Base-by-base conservation (phyloP, 2,888 invertebrate genomes). In the Rotaria socialis region DNA sequence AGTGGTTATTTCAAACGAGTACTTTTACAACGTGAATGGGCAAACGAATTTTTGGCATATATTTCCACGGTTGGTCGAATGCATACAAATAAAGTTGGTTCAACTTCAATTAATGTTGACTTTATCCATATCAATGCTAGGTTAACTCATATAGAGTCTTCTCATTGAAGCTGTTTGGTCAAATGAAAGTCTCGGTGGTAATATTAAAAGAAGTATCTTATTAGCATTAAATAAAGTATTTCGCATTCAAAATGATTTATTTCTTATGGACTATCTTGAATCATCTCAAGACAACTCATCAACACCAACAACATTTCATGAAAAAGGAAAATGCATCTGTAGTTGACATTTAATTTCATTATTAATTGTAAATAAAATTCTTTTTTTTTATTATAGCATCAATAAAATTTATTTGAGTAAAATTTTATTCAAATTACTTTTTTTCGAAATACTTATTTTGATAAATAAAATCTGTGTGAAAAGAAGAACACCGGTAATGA, bases 21-120 rank as follows among this genome's bases (percentile, higher is more conserved):
- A 35, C 35, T 67, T 35, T 67, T 67, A 67, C 60, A 67, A 67
- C 60, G 60, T 67, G 60, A 67, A 67, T 67, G 60, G 60, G 35
- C 60, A 67, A 16, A 67, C 16, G 60, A 67, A 35, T 67, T 67
- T 35, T 35, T 67, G 14, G 14, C 27, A 35, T 67, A 67, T 67
- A 14, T 67, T 16, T 67, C 60, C 0, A 11, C 14, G 16, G 27
- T 67, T 67, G 60, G 60, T 3, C 27, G 60, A 27, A 67, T 27
- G 60, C 60, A 67, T 35, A 67, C 60, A 27, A 67, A 67, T 67
- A 27, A 67, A 35, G 3, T 67, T n/a, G 60, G 60, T 4, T n/a
- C 60, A 27, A 14, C 60, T 16, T 67, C 60, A 35, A 67, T 67
- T 67, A 35, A 67, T 35, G 60, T 67, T n/a, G 60, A 67, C 14